Percentiles rank a stretch among this genome's conserved stretches.
Evolutionary conservation across 2,797 vertebrate genomes (phyloP).

Genomic region (Eulemur mongoz): DNA sequence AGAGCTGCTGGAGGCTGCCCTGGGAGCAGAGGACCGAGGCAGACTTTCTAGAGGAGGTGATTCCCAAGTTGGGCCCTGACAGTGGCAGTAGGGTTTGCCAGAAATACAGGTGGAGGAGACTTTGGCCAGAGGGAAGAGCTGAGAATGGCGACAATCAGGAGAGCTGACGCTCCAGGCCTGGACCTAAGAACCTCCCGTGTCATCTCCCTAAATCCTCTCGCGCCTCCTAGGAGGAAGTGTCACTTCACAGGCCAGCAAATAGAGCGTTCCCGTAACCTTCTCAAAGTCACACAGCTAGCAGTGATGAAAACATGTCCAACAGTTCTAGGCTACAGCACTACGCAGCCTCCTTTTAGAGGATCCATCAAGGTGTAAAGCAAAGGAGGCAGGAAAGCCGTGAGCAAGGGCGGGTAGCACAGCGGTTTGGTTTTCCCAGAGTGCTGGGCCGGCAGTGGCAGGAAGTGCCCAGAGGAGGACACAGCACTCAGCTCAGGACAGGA

Average conservation of each 20-base stretch:
- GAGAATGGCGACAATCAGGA: not conserved
- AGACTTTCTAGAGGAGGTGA: not conserved
- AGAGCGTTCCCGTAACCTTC: not conserved
- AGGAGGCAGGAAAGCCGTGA: accelerated
- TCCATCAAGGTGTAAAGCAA: not conserved
- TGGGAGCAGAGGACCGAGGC: no score
- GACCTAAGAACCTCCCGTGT: not conserved
- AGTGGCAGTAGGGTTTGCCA: not conserved
- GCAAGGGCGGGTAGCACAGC: accelerated
- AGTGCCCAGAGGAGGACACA: not conserved
- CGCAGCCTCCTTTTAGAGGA: accelerated
- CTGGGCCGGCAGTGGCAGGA: not conserved
- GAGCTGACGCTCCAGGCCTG: not conserved
- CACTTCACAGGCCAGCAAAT: not conserved
- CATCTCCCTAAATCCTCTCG: not conserved
- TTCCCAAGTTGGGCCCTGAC: not conserved
- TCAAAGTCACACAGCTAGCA: not conserved
- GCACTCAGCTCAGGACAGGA: no score
- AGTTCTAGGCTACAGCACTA: accelerated
- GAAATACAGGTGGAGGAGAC: not conserved
- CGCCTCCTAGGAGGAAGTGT: not conserved
- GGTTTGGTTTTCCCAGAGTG: not conserved
- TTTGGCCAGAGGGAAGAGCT: no score
- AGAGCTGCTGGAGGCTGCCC: not conserved
- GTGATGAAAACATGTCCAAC: not conserved